These are phyloP conservation scores for Bujurquina vittata DNA, from an alignment of 2,113 vertebrate genomes.

Conservation along the genomic window DNA sequence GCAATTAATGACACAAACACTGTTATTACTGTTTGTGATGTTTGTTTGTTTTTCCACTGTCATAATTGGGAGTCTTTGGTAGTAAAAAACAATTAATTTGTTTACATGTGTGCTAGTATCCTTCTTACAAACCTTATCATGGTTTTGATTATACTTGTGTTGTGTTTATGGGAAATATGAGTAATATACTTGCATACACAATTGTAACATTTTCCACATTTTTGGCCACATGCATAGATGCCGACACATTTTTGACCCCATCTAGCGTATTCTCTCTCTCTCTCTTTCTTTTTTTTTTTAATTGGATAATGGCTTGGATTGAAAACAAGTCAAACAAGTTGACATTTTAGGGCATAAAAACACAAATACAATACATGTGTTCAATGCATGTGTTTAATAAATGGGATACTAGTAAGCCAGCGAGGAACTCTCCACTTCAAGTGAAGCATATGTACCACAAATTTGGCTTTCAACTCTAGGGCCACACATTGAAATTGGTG, in stretches of 20 bases:
- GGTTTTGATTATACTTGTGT: slow-evolving; percentile 35
- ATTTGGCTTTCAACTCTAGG: not conserved
- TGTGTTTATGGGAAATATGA: slow-evolving; percentile 27
- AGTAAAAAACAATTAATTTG: slow-evolving; percentile 10
- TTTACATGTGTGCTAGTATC: slow-evolving; percentile 2
- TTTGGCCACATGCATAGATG: not conserved
- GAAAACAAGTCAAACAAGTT: slow-evolving; percentile 10
- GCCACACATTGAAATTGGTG: not conserved
- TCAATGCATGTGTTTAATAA: not conserved
- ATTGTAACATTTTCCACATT: slow-evolving; percentile 32
- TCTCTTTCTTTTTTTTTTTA: not conserved
- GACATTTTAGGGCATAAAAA: not conserved
- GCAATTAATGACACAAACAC: not conserved
- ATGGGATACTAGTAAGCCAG: not conserved
- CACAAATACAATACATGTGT: slow-evolving; percentile 13
- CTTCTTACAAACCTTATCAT: slow-evolving; percentile 16
- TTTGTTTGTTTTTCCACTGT: not conserved
- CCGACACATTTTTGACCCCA: not conserved
- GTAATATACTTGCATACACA: slow-evolving; percentile 12
- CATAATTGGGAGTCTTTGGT: not conserved
- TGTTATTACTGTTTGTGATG: slow-evolving; percentile 1
- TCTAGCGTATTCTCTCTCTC: not conserved
- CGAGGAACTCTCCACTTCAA: not conserved
- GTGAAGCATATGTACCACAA: not conserved
- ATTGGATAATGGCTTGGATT: not conserved